Percentiles rank a stretch among this genome's conserved stretches.
phyloP scores from a whole-genome alignment of 2,113 vertebrate genomes.

The Peromyscus polionotus region DNA sequence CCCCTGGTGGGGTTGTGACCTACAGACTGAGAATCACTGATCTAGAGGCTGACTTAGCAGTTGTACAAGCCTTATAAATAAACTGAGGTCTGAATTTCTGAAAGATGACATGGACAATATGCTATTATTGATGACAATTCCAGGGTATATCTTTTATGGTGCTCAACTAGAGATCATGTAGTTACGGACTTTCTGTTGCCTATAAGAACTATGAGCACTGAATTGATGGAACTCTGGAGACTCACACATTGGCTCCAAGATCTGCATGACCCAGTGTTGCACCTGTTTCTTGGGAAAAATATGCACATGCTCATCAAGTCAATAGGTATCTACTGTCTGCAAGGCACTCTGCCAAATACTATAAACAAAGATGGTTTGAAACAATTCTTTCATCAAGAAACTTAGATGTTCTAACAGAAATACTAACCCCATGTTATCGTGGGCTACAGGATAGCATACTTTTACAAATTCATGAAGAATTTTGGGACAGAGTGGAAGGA shows the following conservation, averaged over 20 bases:
- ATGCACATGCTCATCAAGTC: background rate
- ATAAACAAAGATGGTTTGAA: background rate
- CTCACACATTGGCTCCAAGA: background rate
- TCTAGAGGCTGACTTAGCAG: background rate
- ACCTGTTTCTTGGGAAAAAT: background rate
- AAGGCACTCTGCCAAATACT: background rate
- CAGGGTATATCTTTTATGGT: background rate
- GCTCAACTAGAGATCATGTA: background rate
- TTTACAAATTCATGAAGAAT: conserved; percentile 40
- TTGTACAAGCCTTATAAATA: background rate
- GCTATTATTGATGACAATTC: background rate
- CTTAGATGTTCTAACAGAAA: background rate
- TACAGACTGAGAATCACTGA: background rate
- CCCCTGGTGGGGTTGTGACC: background rate
- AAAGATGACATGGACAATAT: background rate
- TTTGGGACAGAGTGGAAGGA: background rate
- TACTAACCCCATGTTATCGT: background rate
- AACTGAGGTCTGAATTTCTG: background rate
- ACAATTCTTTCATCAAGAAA: background rate
- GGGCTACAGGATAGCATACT: background rate
- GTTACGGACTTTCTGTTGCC: background rate
- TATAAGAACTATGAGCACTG: background rate
- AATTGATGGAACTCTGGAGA: background rate
- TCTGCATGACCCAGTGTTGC: background rate
- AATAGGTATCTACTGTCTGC: background rate